Percentiles rank a stretch among this genome's conserved stretches.
These are phyloP conservation scores for Hypothenemus hampei DNA, from an alignment of 1,140 invertebrate species.

Conservation along the genomic window DNA sequence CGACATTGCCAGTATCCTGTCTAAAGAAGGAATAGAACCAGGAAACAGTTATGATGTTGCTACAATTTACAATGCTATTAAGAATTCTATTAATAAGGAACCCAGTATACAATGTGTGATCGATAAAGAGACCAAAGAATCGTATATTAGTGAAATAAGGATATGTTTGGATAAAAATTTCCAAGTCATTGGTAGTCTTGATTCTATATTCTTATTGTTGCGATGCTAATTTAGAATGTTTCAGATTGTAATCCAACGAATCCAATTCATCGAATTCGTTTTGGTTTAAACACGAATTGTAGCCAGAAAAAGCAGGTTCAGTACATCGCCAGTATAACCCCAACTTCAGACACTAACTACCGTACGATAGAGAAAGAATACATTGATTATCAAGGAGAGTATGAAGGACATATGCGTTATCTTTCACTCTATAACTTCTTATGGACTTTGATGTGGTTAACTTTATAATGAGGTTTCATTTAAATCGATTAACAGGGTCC, in stretches of 20 bases:
- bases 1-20: conserved; percentile 49
- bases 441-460: no score
- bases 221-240: neutral
- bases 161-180: conserved; percentile 63
- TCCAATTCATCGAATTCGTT: conserved; percentile 10
- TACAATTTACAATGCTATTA: conserved; percentile 56
- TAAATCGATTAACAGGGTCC: no score
- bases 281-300: conserved; percentile 54
- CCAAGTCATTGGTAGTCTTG: conserved; percentile 31
- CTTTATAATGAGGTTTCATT: no score
- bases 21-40: conserved; percentile 54
- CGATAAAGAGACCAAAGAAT: conserved; percentile 48
- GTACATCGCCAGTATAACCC: conserved; percentile 47
- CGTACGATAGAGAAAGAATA: no score
- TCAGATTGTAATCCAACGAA: conserved; percentile 25
- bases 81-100: conserved; percentile 51
- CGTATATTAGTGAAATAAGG: conserved; percentile 59
- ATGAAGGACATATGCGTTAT: no score
- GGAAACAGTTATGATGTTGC: conserved; percentile 51
- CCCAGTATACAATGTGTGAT: conserved; percentile 59
- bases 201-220: neutral
- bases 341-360: neutral
- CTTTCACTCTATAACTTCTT: no score
- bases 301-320: conserved; percentile 49
- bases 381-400: no score